Evolutionary conservation across 1,140 invertebrate genomes (phyloP), one percentile per base, ranked within the genome.

Genomic region (Drusus annulatus): DNA sequence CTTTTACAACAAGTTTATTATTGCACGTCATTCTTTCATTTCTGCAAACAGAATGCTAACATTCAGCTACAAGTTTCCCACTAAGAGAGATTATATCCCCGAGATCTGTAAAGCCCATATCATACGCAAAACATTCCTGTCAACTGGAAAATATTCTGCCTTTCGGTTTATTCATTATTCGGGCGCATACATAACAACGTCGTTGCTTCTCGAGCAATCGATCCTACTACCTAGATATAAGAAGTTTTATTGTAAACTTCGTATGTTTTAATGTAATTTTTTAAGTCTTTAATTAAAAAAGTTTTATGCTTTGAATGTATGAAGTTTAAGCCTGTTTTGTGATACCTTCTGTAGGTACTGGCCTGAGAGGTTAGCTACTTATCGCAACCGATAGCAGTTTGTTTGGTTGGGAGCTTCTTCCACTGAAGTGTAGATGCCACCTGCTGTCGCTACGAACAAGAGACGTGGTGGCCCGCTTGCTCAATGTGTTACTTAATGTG

Each of bases 401-500:
- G 25, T 28, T 28, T 23, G 7, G 56, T 19, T 23, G 56, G 56
- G 19, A 17, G 19, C 54, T 56, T 56, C n/a, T 21, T 21, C n/a
- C 54, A 56, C 54, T 21, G 54, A 23, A 19, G 17, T 19, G 17
- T 60, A 60, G 56, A 60, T 56, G 56, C 19, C 56, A 45, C 36
- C 31, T 36, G 31, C 31, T 8, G 31, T 36, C 31, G 8, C 31
- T 56, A 13, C 52, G 3, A 16, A n/a, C 52, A 56, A 4, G 3
- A 56, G 5, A 5, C 16, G 60, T 23, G 16, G 62, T 65, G 62
- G 10, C 19, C n/a, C 69, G 52, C 69, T 74, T 28, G 69, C 69
- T 74, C 69, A 74, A 74, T 56, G 69, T 74, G 69, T 74, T 74
- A 74, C 69, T 74, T 74, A 74, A 74, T 74, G 23, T 71, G 16